Conservation (phyloP, 1,140 invertebrate species). For the Sitophilus oryzae region DNA sequence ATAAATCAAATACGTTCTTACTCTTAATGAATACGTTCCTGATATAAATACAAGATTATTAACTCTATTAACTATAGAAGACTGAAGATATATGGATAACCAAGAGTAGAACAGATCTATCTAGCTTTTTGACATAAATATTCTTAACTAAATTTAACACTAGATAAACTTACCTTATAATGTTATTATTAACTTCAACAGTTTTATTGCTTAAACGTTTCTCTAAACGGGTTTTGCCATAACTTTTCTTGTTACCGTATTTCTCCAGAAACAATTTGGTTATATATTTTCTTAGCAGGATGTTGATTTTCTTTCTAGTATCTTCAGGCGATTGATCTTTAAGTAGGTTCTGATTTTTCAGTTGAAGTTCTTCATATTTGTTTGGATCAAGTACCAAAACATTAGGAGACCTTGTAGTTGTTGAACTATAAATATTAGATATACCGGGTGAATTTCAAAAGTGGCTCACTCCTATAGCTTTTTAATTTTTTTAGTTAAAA, state of each 20-base stretch:
- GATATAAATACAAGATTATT: too few relatives aligned
- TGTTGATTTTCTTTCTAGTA: neutral
- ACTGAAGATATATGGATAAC: too few relatives aligned
- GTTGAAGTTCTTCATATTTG: slow-evolving; percentile 14
- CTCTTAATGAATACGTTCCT: too few relatives aligned
- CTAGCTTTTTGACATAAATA: too few relatives aligned
- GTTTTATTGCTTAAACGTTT: neutral
- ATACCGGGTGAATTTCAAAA: too few relatives aligned
- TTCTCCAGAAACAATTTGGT: neutral
- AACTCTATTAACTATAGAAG: too few relatives aligned
- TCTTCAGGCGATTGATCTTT: too few relatives aligned
- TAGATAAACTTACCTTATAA: neutral
- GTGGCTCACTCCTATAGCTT: too few relatives aligned
- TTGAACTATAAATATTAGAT: neutral
- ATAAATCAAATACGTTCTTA: too few relatives aligned
- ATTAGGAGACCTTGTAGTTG: neutral
- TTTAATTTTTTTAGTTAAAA: too few relatives aligned
- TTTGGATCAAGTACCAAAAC: neutral
- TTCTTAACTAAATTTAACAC: too few relatives aligned
- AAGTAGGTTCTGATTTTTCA: neutral
- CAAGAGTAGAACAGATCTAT: too few relatives aligned
- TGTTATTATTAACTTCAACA: neutral
- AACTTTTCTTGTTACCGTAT: neutral
- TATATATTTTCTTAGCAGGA: neutral
- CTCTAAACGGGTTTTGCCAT: neutral